phyloP scores from a whole-genome alignment of 2,113 vertebrate genomes.

The Bufo gargarizans region DNA sequence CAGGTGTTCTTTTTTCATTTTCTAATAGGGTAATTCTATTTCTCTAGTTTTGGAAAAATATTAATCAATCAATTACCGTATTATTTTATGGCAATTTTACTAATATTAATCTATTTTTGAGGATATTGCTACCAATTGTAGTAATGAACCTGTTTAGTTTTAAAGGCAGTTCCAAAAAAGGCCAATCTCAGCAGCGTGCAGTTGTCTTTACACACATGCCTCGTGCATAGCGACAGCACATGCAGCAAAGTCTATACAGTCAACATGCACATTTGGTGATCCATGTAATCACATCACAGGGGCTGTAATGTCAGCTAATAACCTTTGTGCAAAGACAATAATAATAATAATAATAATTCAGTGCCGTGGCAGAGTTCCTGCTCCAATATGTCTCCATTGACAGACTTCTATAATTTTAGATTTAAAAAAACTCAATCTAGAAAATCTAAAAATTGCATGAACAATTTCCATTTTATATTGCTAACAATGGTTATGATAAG shows the following conservation, averaged over 20 bases:
- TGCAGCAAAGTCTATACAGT: slow-evolving; percentile 34
- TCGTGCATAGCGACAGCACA: slow-evolving; percentile 34
- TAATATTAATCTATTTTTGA: not conserved
- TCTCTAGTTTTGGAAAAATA: not conserved
- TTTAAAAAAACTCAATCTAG: not conserved
- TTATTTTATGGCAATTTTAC: not conserved
- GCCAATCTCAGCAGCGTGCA: slow-evolving; percentile 2
- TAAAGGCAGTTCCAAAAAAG: not conserved
- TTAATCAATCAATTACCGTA: not conserved
- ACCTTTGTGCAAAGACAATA: not conserved
- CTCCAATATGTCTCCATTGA: too few relatives aligned
- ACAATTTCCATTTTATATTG: too few relatives aligned
- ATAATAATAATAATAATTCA: not conserved
- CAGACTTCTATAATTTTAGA: not conserved
- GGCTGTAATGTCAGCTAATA: slow-evolving; percentile 42
- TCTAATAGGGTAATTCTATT: not conserved
- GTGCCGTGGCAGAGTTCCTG: too few relatives aligned
- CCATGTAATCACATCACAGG: slow-evolving; percentile 15
- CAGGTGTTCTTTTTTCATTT: too few relatives aligned
- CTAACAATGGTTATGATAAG: not conserved
- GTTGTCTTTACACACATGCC: slow-evolving; percentile 34
- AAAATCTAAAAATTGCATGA: not conserved
- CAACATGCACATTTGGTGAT: slow-evolving; percentile 47
- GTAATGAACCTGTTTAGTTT: not conserved
- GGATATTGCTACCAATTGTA: not conserved